Conservation (phyloP, 1,140 invertebrate genomes). For the Drosophila watanabei region DNA sequence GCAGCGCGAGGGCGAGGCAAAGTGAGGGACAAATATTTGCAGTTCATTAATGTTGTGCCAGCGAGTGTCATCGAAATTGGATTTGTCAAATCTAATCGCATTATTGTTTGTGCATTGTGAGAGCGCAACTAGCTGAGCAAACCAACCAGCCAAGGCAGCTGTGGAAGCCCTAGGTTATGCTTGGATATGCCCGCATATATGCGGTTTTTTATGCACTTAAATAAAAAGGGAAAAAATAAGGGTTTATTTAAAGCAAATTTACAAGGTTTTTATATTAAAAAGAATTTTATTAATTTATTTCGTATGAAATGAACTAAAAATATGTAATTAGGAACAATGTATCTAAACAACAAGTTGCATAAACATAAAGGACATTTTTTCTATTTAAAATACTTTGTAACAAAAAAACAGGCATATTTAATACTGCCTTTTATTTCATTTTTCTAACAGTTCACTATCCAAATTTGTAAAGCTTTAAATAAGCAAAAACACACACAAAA, state of each 20-base stretch:
- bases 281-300: not conserved
- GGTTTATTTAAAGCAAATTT: too few species aligned
- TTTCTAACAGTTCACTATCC: not conserved
- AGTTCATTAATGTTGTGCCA: conserved; percentile 69
- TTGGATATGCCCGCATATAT: not conserved
- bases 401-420: not conserved
- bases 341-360: not conserved
- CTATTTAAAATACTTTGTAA: too few species aligned
- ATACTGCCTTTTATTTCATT: not conserved
- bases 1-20: not conserved
- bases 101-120: conserved; percentile 48
- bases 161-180: conserved; percentile 8
- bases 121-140: not conserved
- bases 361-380: not conserved
- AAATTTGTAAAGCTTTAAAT: not conserved
- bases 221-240: not conserved
- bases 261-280: not conserved
- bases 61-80: conserved; percentile 60
- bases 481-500: not conserved
- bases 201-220: not conserved
- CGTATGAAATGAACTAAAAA: not conserved
- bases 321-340: not conserved
- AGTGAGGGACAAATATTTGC: conserved; percentile 63
- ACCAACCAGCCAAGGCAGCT: conserved; percentile 8
- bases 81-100: conserved; percentile 67